phyloP scores from a whole-genome alignment of 1,140 invertebrate genomes.

The Lutraria rhynchaena region DNA sequence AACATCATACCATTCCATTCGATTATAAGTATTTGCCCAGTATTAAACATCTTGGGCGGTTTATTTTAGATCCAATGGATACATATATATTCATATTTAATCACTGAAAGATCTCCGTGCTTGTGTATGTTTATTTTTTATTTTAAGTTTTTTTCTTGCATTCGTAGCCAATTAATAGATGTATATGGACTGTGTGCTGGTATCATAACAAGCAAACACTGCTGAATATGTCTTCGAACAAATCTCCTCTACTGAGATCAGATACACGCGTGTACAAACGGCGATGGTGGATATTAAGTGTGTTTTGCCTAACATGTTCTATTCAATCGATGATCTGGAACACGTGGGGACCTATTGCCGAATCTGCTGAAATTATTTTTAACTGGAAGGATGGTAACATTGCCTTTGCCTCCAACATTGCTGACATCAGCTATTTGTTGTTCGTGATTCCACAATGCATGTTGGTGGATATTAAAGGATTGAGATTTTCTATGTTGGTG shows the following conservation, averaged over 20 bases:
- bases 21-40: no score
- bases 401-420: conserved; percentile 83
- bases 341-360: conserved; percentile 83
- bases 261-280: conserved; percentile 58
- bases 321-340: conserved; percentile 81
- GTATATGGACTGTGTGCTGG: no score
- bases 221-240: no score
- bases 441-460: conserved; percentile 82
- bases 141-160: no score
- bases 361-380: conserved; percentile 81
- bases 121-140: no score
- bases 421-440: conserved; percentile 82
- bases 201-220: no score
- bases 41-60: no score
- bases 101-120: no score
- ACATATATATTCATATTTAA: no score
- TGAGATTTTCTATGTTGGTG: conserved; percentile 55
- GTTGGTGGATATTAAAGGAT: conserved; percentile 75
- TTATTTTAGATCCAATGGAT: no score
- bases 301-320: conserved; percentile 62
- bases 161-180: no score
- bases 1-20: no score
- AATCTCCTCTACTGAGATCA: background rate
- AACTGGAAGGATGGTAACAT: conserved; percentile 82
- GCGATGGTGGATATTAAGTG: conserved; percentile 67